phyloP scores from a whole-genome alignment of 2,797 vertebrate species.

The Amblyopsis hoosieri region DNA sequence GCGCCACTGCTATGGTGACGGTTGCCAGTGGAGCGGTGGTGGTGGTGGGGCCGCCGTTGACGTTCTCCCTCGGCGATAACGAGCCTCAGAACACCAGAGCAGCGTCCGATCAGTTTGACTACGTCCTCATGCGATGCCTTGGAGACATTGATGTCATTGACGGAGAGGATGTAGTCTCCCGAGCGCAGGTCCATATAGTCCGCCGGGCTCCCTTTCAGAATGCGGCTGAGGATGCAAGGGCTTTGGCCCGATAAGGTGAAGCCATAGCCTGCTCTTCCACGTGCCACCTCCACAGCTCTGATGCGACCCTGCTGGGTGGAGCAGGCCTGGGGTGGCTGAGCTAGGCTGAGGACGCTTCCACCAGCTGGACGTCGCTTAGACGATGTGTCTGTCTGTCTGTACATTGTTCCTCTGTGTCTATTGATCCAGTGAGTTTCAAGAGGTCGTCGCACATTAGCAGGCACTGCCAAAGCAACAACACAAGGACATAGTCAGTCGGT shows the following conservation, averaged over 20 bases:
- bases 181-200: conserved; percentile 91
- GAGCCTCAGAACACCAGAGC: conserved; percentile 90
- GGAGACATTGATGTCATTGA: conserved; percentile 95
- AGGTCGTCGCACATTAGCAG: conserved; percentile 23
- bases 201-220: conserved; percentile 93
- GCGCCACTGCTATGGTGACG: conserved; percentile 61
- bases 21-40: conserved; percentile 46
- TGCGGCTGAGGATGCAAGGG: conserved; percentile 90
- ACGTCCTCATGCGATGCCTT: conserved; percentile 96
- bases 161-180: conserved; percentile 90
- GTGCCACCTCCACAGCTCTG: conserved; percentile 90
- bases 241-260: conserved; percentile 94
- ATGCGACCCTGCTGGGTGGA: conserved; percentile 78
- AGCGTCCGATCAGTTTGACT: conserved; percentile 94
- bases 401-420: conserved; percentile 79
- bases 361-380: conserved; percentile 62
- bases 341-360: conserved; percentile 43
- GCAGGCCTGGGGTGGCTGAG: conserved; percentile 34
- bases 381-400: conserved; percentile 73
- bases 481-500: conserved; percentile 14
- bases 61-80: conserved; percentile 83
- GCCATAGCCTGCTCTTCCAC: conserved; percentile 92
- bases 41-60: conserved; percentile 61
- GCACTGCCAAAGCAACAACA: conserved; percentile 23
- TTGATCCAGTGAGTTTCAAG: conserved; percentile 28